A percentile compares a stretch with the other conserved stretches of the same genome.
Conservation (phyloP, 2,888 invertebrate species). For the Myathropa florea region DNA sequence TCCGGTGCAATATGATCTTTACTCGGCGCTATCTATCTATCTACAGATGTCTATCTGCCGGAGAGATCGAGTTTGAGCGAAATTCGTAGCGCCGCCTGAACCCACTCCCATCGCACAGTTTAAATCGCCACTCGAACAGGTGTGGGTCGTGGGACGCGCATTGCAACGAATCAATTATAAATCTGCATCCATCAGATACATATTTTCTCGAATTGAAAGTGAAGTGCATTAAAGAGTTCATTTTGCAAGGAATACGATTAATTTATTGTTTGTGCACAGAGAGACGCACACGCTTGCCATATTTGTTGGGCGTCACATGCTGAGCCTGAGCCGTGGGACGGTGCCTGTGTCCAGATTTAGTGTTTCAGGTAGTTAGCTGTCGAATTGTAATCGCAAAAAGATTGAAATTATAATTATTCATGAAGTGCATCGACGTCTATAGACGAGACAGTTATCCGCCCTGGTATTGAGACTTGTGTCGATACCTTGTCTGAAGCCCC, state of each 20-base stretch:
- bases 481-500: neutral
- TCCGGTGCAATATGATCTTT: slow-evolving; percentile 39
- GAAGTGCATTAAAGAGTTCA: slow-evolving; percentile 39
- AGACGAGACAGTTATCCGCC: slow-evolving; percentile 58
- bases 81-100: slow-evolving; percentile 18
- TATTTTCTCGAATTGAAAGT: slow-evolving; percentile 43
- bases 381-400: slow-evolving; percentile 31
- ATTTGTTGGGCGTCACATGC: slow-evolving; percentile 42
- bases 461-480: neutral
- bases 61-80: slow-evolving; percentile 15
- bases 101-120: slow-evolving; percentile 50
- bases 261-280: slow-evolving; percentile 42
- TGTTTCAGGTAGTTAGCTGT: slow-evolving; percentile 62
- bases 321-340: slow-evolving; percentile 58
- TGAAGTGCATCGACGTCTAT: slow-evolving; percentile 34
- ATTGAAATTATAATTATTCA: slow-evolving; percentile 42
- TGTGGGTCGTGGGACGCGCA: slow-evolving; percentile 66
- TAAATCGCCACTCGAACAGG: slow-evolving; percentile 59
- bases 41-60: neutral
- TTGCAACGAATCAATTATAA: neutral
- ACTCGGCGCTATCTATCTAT: slow-evolving; percentile 22
- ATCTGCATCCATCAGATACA: slow-evolving; percentile 24
- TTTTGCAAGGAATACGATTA: neutral
- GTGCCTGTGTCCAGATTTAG: slow-evolving; percentile 60
- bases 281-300: slow-evolving; percentile 3